Percentiles rank a stretch among this genome's conserved stretches.
Evolutionary conservation across 2,888 invertebrate genomes (phyloP).

Genomic region (Clistopyga incitator): DNA sequence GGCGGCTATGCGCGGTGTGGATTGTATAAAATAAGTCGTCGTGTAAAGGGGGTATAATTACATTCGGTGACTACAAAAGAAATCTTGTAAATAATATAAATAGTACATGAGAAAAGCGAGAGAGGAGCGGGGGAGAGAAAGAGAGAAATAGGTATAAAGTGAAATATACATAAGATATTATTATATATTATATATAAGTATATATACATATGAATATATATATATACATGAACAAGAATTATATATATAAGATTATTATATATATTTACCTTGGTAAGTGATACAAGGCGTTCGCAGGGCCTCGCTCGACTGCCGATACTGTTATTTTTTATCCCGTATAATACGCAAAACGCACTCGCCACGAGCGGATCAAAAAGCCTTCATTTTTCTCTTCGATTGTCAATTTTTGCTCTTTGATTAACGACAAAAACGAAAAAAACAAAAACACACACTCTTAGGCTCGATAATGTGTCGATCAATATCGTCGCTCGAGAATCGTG

Average conservation of each 20-base stretch:
- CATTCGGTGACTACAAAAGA: conserved; percentile 75
- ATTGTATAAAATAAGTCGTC: conserved; percentile 61
- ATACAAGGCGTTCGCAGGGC: conserved; percentile 80
- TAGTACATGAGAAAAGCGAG: conserved; percentile 71
- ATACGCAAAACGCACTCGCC: conserved; percentile 4
- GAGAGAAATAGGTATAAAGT: conserved; percentile 82
- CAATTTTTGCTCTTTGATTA: not conserved
- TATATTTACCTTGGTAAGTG: conserved; percentile 83
- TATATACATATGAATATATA: conserved; percentile 73
- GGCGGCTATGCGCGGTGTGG: conserved; percentile 51
- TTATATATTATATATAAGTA: conserved; percentile 80
- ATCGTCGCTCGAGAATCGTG: conserved; percentile 58
- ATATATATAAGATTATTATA: conserved; percentile 77
- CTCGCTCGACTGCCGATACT: conserved; percentile 75
- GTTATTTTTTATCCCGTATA: conserved; percentile 38
- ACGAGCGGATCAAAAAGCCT: not conserved
- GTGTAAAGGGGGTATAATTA: conserved; percentile 51
- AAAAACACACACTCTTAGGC: not conserved
- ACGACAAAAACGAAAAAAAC: no score
- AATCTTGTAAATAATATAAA: conserved; percentile 83
- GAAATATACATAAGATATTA: conserved; percentile 83
- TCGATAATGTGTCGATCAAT: conserved; percentile 29
- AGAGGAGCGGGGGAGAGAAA: conserved; percentile 76
- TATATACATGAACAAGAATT: conserved; percentile 73
- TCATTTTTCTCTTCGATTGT: conserved; percentile 3